Conservation (phyloP, 2,888 invertebrate genomes). For the Brachylomia viminalis region DNA sequence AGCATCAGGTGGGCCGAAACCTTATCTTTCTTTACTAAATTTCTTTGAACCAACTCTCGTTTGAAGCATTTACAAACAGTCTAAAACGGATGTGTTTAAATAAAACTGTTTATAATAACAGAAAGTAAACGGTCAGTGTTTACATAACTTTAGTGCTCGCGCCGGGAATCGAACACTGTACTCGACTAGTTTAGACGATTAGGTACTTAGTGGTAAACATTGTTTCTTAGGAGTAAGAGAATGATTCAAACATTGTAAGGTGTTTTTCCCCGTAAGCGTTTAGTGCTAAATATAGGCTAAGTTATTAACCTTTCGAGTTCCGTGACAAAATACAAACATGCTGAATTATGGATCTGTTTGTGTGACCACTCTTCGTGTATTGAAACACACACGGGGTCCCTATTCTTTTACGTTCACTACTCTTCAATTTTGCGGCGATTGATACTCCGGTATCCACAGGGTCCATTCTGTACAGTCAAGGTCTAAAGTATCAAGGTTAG, state of each 20-base stretch:
- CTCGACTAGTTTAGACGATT: conserved; percentile 28
- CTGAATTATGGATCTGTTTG: neutral
- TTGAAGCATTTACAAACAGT: conserved; percentile 32
- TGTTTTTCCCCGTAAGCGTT: neutral
- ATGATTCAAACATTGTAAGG: conserved; percentile 27
- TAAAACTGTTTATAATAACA: conserved; percentile 62
- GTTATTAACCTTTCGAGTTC: neutral
- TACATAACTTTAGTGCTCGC: conserved; percentile 55
- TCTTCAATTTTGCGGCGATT: too few species aligned
- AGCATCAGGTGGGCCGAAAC: neutral
- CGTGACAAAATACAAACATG: neutral
- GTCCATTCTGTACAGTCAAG: too few species aligned
- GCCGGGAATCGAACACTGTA: conserved; percentile 37
- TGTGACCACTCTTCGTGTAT: too few species aligned
- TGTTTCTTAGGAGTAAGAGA: conserved; percentile 16
- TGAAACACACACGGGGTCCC: too few species aligned
- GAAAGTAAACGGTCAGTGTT: conserved; percentile 54
- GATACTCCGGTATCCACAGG: too few species aligned
- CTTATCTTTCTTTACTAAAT: neutral
- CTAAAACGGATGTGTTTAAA: conserved; percentile 54
- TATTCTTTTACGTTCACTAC: too few species aligned
- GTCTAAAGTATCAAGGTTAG: too few species aligned
- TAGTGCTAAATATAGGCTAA: conserved; percentile 23
- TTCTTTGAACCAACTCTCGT: conserved; percentile 14
- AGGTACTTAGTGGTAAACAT: conserved; percentile 21